phyloP scores from a whole-genome alignment of 2,888 invertebrate species.

The Nomada ferruginata region DNA sequence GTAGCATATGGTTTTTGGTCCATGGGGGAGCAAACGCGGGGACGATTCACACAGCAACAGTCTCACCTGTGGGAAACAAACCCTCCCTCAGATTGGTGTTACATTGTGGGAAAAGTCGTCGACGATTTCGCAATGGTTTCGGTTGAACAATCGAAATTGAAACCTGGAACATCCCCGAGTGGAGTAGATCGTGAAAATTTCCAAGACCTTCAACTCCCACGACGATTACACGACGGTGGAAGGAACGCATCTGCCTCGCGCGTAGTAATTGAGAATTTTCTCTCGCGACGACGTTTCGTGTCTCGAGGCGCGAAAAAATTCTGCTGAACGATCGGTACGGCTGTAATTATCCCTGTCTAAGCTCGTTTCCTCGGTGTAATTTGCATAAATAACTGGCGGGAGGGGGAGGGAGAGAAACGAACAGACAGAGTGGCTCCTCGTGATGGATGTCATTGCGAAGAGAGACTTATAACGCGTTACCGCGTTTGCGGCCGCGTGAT shows the following conservation, averaged over 20 bases:
- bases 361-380: constrained; percentile 16
- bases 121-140: constrained; percentile 44
- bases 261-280: too few species aligned
- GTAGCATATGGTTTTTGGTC: constrained; percentile 60
- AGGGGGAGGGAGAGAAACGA: constrained; percentile 43
- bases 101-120: constrained; percentile 60
- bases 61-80: constrained; percentile 68
- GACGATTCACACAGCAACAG: constrained; percentile 27
- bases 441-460: constrained; percentile 65
- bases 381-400: constrained; percentile 52
- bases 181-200: constrained; percentile 20
- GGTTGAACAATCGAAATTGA: constrained; percentile 3
- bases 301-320: constrained; percentile 22
- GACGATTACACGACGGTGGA: constrained; percentile 24
- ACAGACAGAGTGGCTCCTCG: constrained; percentile 58
- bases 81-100: constrained; percentile 15
- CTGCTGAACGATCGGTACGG: constrained; percentile 10
- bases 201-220: constrained; percentile 40
- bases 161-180: not conserved
- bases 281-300: not conserved
- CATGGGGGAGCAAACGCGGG: constrained; percentile 50
- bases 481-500: constrained; percentile 65
- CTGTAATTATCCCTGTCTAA: constrained; percentile 31
- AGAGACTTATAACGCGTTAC: constrained; percentile 66
- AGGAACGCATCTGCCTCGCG: constrained; percentile 23